Evolutionary conservation across 2,888 invertebrate species (phyloP), one percentile per base, ranked within the genome.

Genomic region (Drosophila mayaguana): DNA sequence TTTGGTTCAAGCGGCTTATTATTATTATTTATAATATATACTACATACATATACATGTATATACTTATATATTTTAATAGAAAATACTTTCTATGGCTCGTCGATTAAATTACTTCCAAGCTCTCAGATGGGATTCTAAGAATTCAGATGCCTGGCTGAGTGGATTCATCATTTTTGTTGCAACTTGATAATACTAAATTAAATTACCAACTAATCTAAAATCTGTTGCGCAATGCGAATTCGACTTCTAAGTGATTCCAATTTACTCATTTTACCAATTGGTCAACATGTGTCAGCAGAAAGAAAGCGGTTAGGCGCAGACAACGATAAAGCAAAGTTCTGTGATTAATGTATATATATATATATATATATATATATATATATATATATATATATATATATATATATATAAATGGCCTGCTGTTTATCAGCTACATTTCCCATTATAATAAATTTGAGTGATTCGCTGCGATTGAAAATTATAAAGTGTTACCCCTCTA

Each of bases 381-480:
- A n/a, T n/a, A n/a, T n/a, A n/a, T n/a, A n/a, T n/a, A n/a, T n/a
- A n/a, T n/a, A n/a, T n/a, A n/a, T n/a, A n/a, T n/a, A n/a, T n/a
- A n/a, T n/a, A n/a, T n/a, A n/a, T n/a, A 32, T 20, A 43, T 0
- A 14, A 6, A 9, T 7, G n/a, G 59, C 2, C 16, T 32, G 11
- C 6, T 3, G 28, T 18, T 59, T 57, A 59, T 59, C 57, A 46
- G 18, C 48, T 25, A 57, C 25, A 46, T 5, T 38, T 14, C 14
- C 7, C 20, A 28, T 40, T 12, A 34, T 55, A 36, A 45, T 25
- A 36, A 48, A 61, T 45, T 62, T 11, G 34, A 18, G 20, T 70
- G 54, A 63, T 42, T 63, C 51, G 57, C 20, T 73, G 54, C 63
- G 59, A 28, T 55, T 69, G 57, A 48, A 8, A 50, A 50, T 50